Base-by-base conservation (phyloP, 2,797 vertebrate genomes). In the Rachycentron canadum region DNA sequence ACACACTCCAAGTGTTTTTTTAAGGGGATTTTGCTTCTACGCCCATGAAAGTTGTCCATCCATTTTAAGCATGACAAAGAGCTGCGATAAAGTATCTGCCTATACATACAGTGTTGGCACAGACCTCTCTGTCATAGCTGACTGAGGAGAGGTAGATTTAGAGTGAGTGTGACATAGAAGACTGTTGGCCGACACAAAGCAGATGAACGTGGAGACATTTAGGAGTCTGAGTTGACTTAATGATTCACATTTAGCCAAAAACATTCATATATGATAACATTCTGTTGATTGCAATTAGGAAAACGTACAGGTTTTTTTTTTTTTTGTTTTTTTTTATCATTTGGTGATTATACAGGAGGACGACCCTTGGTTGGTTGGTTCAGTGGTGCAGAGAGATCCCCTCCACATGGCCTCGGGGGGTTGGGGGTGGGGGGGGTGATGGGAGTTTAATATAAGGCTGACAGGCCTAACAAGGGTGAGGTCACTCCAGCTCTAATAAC, bases 381-480 rank as follows among this genome's bases (percentile, higher is more conserved):
- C 26, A 28, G 67, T 36, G 69, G 52, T 75, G 71, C 68, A 75
- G 56, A 45, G 56, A 45, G 53, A 82, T 87, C 78, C 81, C 79
- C 67, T 82, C 68, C 78, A 41, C 58, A 26, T 84, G 87, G 87
- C 88, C 84, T 88, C 82, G 65, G 76, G 78, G n/a, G n/a, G n/a
- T n/a, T n/a, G n/a, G n/a, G n/a, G n/a, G n/a, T n/a, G n/a, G n/a
- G n/a, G n/a, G n/a, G 81, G 82, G 82, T 85, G 88, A 91, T 84
- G 70, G 86, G 82, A 87, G 86, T 91, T 92, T 92, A 93, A 94
- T 93, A 92, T 91, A 90, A 92, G 76, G 81, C 88, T 93, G 93
- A 93, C 92, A 94, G 86, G 76, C 57, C 87, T 95, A 94, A 95
- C 89, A 85, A 93, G 91, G 73, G 81, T 94, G 95, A 95, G 91